Percentiles rank a stretch among this genome's conserved stretches.
Evolutionary conservation across 2,888 invertebrate species (phyloP).

Genomic region (Timema cristinae): DNA sequence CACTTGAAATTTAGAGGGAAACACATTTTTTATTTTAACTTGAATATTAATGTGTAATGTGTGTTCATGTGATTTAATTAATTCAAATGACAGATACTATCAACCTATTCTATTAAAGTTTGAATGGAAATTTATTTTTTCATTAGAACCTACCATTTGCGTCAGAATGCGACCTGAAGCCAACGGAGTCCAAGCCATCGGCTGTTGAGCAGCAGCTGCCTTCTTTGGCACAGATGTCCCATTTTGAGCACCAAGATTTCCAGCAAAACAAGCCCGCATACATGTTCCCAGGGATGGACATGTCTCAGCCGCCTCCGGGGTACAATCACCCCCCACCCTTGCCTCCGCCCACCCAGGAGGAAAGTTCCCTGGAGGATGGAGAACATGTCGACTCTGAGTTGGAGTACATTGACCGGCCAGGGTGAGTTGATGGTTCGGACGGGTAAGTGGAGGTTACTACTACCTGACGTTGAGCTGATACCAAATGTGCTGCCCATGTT

Average conservation of each 20-base stretch:
- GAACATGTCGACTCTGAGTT: constrained; percentile 59
- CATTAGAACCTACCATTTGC: constrained; percentile 59
- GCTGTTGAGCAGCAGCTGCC: constrained; percentile 14
- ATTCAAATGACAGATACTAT: too few relatives aligned
- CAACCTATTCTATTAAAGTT: constrained; percentile 34
- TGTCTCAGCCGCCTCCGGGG: constrained; percentile 51
- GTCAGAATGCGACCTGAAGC: constrained; percentile 60
- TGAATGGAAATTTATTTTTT: too few relatives aligned
- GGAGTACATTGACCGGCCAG: constrained; percentile 35
- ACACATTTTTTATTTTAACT: too few relatives aligned
- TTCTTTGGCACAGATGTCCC: not conserved
- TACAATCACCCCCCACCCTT: constrained; percentile 42
- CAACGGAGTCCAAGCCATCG: constrained; percentile 34
- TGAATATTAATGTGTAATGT: too few relatives aligned
- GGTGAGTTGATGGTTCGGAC: constrained; percentile 31
- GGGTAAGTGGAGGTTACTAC: too few relatives aligned
- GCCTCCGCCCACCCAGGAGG: constrained; percentile 34
- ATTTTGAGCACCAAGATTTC: constrained; percentile 26
- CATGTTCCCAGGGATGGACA: constrained; percentile 35
- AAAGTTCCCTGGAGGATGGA: constrained; percentile 44
- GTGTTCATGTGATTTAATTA: too few relatives aligned
- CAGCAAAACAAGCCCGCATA: constrained; percentile 30
- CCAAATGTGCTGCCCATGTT: too few relatives aligned
- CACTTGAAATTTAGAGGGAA: too few relatives aligned
- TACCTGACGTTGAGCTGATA: too few relatives aligned